A percentile compares a stretch with the other conserved stretches of the same genome.
Conservation (phyloP, 2,113 vertebrate genomes). For the Crotalus tigris region DNA sequence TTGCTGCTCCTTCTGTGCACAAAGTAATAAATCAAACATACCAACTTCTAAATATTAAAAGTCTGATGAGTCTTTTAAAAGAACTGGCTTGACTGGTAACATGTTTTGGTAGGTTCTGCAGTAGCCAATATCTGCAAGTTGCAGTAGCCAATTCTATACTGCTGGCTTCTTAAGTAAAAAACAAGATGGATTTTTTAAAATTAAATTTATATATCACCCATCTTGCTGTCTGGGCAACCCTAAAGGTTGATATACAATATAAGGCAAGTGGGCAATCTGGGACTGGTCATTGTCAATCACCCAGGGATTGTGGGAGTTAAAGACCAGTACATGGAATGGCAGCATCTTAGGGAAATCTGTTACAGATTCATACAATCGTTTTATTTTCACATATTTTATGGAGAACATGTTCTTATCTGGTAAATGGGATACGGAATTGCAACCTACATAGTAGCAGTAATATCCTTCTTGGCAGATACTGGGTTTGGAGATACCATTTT, state of each 20-base stretch:
- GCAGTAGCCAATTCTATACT: not conserved
- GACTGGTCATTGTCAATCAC: not conserved
- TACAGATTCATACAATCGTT: not conserved
- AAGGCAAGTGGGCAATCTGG: not conserved
- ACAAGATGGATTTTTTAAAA: not conserved
- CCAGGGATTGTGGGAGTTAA: not conserved
- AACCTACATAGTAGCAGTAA: not conserved
- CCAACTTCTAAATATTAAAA: not conserved
- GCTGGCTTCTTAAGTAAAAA: no score
- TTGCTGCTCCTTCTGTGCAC: slow-evolving; percentile 10
- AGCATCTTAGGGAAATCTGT: not conserved
- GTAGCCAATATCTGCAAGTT: not conserved
- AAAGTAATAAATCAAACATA: not conserved
- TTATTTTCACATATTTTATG: not conserved
- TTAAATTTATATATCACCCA: not conserved
- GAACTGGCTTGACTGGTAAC: not conserved
- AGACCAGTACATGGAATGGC: not conserved
- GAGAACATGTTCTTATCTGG: not conserved
- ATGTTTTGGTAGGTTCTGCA: not conserved
- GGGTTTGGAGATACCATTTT: not conserved
- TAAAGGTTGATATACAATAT: not conserved
- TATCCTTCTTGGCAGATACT: not conserved
- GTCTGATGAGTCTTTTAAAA: not conserved
- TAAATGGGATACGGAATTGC: not conserved
- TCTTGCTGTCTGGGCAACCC: not conserved